Conservation (phyloP, 2,797 vertebrate genomes). For the Alcedo quadribrachys region DNA sequence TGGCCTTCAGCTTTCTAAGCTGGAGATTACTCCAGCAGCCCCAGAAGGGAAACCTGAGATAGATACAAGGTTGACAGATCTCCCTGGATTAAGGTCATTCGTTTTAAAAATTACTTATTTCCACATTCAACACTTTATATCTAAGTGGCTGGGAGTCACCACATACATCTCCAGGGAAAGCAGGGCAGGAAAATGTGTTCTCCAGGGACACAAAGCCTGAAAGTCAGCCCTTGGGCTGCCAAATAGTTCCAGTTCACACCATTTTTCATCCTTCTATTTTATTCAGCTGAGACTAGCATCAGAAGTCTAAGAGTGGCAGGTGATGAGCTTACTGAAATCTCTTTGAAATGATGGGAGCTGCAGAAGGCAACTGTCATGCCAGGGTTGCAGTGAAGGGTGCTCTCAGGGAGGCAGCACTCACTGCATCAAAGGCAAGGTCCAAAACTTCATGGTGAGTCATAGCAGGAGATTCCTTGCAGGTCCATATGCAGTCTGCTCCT, state of each 20-base stretch:
- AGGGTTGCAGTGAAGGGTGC: not conserved
- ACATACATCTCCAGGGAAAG: not conserved
- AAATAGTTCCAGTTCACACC: not conserved
- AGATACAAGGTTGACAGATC: conserved; percentile 12
- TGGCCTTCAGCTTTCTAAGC: not conserved
- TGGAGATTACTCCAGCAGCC: conserved; percentile 33
- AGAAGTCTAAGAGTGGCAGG: not conserved
- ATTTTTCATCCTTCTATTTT: not conserved
- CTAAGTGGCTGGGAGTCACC: not conserved
- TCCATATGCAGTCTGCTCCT: not conserved
- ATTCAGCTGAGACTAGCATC: not conserved
- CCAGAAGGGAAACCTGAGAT: conserved; percentile 40
- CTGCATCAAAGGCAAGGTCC: not conserved
- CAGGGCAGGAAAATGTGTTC: not conserved
- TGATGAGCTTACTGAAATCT: not conserved
- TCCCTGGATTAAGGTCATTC: conserved; percentile 17
- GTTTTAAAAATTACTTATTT: not conserved
- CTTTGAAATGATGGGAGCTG: not conserved
- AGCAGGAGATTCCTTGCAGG: not conserved
- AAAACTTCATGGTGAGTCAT: not conserved
- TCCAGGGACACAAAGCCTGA: not conserved
- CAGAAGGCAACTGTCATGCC: not conserved
- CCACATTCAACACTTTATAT: not conserved
- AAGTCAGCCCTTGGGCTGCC: not conserved
- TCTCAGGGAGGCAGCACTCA: not conserved